phyloP scores from a whole-genome alignment of 1,140 invertebrate genomes.

The Drosophila kikkawai region DNA sequence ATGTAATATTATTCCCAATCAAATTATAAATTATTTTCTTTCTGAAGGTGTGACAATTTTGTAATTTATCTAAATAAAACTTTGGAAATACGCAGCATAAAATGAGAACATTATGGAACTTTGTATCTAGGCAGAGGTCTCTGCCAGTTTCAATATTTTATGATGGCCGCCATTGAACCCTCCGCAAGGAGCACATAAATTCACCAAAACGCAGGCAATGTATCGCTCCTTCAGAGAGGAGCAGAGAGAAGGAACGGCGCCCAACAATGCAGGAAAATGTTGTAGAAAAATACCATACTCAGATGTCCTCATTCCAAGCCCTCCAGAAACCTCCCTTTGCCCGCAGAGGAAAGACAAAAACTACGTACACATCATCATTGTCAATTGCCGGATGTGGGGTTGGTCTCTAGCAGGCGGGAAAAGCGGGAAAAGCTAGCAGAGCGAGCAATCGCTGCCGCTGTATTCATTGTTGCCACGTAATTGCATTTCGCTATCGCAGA shows the following conservation, averaged over 20 bases:
- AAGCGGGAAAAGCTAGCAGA: slow-evolving; percentile 21
- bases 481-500: slow-evolving; percentile 83
- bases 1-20: neutral
- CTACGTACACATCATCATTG: slow-evolving; percentile 82
- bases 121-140: slow-evolving; percentile 41
- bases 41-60: neutral
- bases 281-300: slow-evolving; percentile 67
- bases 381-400: slow-evolving; percentile 78
- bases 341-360: slow-evolving; percentile 69
- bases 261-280: slow-evolving; percentile 74
- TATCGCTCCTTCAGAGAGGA: slow-evolving; percentile 58
- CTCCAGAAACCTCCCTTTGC: slow-evolving; percentile 24
- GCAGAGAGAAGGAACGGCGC: slow-evolving; percentile 11
- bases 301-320: slow-evolving; percentile 13
- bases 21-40: too few species aligned
- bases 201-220: slow-evolving; percentile 67
- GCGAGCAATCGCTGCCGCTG: slow-evolving; percentile 79
- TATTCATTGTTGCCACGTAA: slow-evolving; percentile 83
- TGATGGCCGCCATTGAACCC: slow-evolving; percentile 73
- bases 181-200: slow-evolving; percentile 70
- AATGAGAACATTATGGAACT: slow-evolving; percentile 10
- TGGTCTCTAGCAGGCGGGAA: neutral
- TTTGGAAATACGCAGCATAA: slow-evolving; percentile 5
- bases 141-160: slow-evolving; percentile 77
- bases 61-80: neutral